Evolutionary conservation across 2,797 vertebrate genomes (phyloP), one percentile per base, ranked within the genome.

Genomic region (Sibirionetta formosa): DNA sequence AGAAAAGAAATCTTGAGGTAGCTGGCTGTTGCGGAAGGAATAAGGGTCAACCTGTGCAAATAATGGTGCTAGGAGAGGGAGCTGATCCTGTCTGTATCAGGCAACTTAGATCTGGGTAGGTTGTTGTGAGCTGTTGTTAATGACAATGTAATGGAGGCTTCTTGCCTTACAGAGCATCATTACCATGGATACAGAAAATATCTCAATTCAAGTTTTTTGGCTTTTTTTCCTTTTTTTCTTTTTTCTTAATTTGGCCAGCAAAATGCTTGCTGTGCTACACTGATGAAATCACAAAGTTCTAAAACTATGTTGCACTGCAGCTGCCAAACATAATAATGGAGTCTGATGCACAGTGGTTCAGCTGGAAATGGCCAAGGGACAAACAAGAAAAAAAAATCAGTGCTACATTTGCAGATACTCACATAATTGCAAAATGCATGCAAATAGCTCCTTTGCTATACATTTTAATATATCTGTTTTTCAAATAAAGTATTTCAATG

Each of bases 211-310:
- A 56, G 15, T 3, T 50, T 53, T 8, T 16, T 29, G 18, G 20
- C 46, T 20, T 70, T 78, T 80, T 38, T 16, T 15, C 27, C 42
- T 42, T 48, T 20, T 69, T 26, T 60, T 36, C 36, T 36, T 40
- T 40, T 29, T 19, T 9, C 15, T 27, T 35, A 18, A 29, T 82
- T 82, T 87, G 65, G 88, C 31, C 5, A 7, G 36, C 44, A 77
- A 80, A 78, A 15, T 27, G 33, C 65, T 93, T 73, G 64, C 75
- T 93, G 51, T 83, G 72, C 70, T 87, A 81, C 80, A 66, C 22
- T 95, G 90, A 22, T 88, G 42, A 72, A 93, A 95, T 82, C 73
- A 90, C 61, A 94, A 96, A 92, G 69, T 86, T 87, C 82, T 91
- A 91, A 91, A 93, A 51, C 72, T 61, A 48, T 36, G 69, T 75